These are phyloP conservation scores for Torymus texanus DNA, from an alignment of 2,888 invertebrate genomes.

Conservation along the genomic window DNA sequence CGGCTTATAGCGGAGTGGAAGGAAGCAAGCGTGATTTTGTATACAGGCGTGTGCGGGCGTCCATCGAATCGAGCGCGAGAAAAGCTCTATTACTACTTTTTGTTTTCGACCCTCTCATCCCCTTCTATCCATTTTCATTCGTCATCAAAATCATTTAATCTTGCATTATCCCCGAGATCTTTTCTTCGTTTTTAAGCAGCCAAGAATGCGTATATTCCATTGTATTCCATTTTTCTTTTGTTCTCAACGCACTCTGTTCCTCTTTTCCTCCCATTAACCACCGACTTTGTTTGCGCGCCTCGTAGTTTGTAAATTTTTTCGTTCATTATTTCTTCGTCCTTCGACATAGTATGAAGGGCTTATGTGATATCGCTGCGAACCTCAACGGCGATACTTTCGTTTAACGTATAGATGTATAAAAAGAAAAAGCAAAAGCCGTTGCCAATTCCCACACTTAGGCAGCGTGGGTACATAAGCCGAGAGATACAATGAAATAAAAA, in stretches of 20 bases:
- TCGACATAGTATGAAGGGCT: conserved; percentile 31
- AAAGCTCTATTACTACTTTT: conserved; percentile 17
- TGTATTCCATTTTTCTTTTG: not conserved
- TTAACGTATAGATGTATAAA: conserved; percentile 20
- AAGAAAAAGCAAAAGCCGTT: conserved; percentile 9
- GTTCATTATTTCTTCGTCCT: conserved; percentile 30
- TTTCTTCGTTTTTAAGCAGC: conserved; percentile 9
- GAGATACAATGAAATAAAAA: not conserved
- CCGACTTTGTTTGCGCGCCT: conserved; percentile 36
- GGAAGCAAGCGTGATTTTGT: conserved; percentile 26
- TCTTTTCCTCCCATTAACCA: not conserved
- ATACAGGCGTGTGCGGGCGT: conserved; percentile 9
- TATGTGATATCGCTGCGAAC: conserved; percentile 41
- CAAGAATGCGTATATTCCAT: not conserved
- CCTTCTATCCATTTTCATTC: not conserved
- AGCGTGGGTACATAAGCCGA: conserved; percentile 16
- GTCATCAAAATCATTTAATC: conserved; percentile 5
- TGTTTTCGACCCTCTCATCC: not conserved
- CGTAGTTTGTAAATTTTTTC: conserved; percentile 48
- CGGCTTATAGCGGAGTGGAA: conserved; percentile 11
- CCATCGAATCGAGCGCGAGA: not conserved
- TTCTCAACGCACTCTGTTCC: too few relatives aligned
- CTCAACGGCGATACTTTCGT: conserved; percentile 30
- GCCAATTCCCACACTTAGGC: not conserved
- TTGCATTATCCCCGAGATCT: not conserved